Conservation (phyloP, 1,140 invertebrate species). For the Cecropterus lyciades region DNA sequence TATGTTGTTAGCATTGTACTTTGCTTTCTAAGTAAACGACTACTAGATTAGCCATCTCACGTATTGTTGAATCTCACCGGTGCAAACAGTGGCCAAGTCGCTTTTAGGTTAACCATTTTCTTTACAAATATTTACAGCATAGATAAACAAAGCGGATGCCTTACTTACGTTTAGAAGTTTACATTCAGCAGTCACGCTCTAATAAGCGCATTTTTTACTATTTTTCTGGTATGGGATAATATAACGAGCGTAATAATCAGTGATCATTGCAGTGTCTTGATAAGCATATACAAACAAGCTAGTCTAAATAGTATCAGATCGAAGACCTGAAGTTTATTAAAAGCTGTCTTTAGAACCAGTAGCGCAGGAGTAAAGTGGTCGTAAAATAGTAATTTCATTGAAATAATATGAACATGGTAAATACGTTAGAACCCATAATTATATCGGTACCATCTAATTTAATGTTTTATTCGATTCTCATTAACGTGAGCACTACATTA, state of each 20-base stretch:
- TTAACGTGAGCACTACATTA: slow-evolving; percentile 5
- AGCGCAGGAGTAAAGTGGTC: too few species aligned
- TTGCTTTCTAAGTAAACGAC: slow-evolving; percentile 23
- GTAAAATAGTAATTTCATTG: too few species aligned
- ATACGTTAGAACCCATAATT: not conserved
- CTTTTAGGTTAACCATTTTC: slow-evolving; percentile 26
- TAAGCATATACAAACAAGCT: not conserved
- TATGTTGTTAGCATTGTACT: slow-evolving; percentile 12
- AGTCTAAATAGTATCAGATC: not conserved
- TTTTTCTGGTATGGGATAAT: not conserved
- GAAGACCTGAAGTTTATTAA: too few species aligned
- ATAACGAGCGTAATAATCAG: too few species aligned
- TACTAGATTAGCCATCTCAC: slow-evolving; percentile 39
- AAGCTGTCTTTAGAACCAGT: too few species aligned
- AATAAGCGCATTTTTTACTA: not conserved
- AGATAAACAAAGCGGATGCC: slow-evolving; percentile 10
- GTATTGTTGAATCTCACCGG: slow-evolving; percentile 31
- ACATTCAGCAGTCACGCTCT: not conserved
- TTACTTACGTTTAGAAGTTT: not conserved
- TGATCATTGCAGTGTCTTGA: too few species aligned
- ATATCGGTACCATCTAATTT: not conserved
- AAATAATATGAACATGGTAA: not conserved
- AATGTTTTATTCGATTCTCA: slow-evolving; percentile 2
- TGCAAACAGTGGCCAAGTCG: slow-evolving; percentile 29
- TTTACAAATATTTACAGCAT: slow-evolving; percentile 12